phyloP scores from a whole-genome alignment of 2,797 vertebrate genomes.

The Peromyscus melanophrys region DNA sequence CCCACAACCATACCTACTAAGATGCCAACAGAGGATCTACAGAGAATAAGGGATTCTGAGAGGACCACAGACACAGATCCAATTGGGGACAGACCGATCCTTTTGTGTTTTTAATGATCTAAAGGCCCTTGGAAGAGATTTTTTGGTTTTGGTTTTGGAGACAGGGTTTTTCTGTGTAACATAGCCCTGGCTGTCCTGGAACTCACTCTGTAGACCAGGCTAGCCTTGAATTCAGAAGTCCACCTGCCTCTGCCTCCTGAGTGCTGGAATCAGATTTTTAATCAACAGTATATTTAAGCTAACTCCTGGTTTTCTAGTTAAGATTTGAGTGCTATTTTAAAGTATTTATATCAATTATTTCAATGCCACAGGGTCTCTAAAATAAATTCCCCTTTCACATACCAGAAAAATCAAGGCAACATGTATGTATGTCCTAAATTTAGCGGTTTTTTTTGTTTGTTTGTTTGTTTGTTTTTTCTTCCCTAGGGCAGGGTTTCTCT shows the following conservation, averaged over 20 bases:
- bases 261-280: neutral
- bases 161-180: neutral
- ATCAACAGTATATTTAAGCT: neutral
- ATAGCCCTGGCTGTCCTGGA: neutral
- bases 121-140: neutral
- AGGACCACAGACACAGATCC: neutral
- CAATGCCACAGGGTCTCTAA: neutral
- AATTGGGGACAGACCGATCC: neutral
- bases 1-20: neutral
- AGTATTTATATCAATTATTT: neutral
- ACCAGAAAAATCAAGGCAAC: conserved; percentile 5
- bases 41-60: neutral
- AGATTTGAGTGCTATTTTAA: conserved; percentile 11
- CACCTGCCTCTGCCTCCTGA: neutral
- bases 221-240: neutral
- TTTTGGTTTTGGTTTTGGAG: neutral
- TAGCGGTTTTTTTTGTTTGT: neutral
- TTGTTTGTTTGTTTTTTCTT: neutral
- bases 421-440: neutral
- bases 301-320: neutral
- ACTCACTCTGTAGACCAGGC: neutral
- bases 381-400: neutral
- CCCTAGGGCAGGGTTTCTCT: neutral
- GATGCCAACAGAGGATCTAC: fast-evolving
- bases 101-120: neutral